These are phyloP conservation scores for Helicorthomorpha holstii DNA, from an alignment of 1,140 invertebrate species.

Conservation along the genomic window DNA sequence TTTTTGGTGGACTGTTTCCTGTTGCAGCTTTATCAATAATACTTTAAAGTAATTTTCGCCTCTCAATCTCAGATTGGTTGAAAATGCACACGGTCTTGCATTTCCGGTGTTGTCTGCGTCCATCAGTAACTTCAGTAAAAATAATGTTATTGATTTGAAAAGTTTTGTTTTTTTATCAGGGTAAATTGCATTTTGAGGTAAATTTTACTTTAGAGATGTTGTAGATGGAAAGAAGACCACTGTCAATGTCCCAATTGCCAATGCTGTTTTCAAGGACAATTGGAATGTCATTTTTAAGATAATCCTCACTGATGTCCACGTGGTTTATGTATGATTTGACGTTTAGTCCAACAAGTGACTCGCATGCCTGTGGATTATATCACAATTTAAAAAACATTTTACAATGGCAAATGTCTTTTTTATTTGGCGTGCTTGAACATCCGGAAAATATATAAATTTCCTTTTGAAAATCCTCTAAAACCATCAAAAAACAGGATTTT, in stretches of 20 bases:
- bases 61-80: conserved; percentile 45
- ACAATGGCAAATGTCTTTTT: background rate
- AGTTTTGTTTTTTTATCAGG: no score
- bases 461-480: background rate
- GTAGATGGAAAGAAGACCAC: conserved; percentile 47
- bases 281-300: conserved; percentile 46
- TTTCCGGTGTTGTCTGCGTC: conserved; percentile 15
- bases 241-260: conserved; percentile 43
- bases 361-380: conserved; percentile 43
- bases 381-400: no score
- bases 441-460: no score
- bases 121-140: background rate
- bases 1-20: conserved; percentile 42
- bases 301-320: conserved; percentile 44
- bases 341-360: conserved; percentile 38
- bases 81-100: conserved; percentile 36
- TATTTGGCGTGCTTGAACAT: background rate
- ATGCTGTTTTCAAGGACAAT: conserved; percentile 53
- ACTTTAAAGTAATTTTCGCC: conserved; percentile 40
- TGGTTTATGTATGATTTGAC: conserved; percentile 42
- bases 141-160: no score
- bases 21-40: conserved; percentile 35
- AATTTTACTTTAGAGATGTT: conserved; percentile 38
- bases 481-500: background rate
- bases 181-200: no score